Evolutionary conservation across 2,113 vertebrate species (phyloP).

Genomic region (Opisthocomus hoazin): DNA sequence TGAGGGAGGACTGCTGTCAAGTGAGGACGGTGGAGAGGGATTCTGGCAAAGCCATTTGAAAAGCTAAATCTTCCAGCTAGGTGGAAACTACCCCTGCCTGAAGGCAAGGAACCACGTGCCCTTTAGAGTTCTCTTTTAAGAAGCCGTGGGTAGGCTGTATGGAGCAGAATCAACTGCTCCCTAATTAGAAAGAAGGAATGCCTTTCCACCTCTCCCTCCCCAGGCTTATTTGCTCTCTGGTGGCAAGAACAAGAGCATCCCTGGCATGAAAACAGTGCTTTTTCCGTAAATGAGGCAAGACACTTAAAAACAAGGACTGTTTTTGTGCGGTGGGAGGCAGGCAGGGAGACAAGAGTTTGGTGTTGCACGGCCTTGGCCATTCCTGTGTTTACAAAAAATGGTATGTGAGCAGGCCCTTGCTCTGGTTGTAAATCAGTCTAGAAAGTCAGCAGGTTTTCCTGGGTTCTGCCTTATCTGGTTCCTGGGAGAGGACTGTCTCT

Average conservation of each 20-base stretch:
- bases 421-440: background rate
- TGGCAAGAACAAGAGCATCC: background rate
- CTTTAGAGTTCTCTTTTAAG: background rate
- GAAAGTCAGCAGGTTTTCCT: background rate
- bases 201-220: background rate
- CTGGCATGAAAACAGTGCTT: background rate
- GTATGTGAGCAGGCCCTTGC: background rate
- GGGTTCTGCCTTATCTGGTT: background rate
- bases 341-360: background rate
- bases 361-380: background rate
- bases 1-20: background rate
- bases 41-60: background rate
- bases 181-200: background rate
- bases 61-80: background rate
- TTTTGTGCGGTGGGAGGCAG: background rate
- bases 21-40: background rate
- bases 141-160: background rate
- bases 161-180: background rate
- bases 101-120: background rate
- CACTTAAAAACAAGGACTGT: background rate
- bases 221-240: background rate
- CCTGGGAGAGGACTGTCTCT: background rate
- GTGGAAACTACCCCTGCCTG: background rate
- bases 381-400: background rate
- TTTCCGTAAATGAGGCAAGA: background rate